A percentile compares a stretch with the other conserved stretches of the same genome.
These are phyloP conservation scores for Hycleus phaleratus DNA, from an alignment of 1,140 invertebrate species.

Conservation along the genomic window DNA sequence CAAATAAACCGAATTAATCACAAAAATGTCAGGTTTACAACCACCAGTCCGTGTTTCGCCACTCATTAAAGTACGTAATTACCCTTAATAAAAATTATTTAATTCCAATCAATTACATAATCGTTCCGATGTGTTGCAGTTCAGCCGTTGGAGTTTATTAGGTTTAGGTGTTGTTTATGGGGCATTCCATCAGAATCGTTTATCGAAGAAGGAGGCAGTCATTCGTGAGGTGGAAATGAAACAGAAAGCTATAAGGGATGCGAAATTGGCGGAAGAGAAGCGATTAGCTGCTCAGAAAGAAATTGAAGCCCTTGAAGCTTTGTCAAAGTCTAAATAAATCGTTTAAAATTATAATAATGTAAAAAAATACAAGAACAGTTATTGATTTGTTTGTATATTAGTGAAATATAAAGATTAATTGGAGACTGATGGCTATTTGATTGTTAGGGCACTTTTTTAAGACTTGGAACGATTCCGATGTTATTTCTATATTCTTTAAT, in stretches of 20 bases:
- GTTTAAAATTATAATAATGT: not conserved
- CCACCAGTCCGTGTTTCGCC: slow-evolving; percentile 64
- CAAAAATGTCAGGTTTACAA: slow-evolving; percentile 46
- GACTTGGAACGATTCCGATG: too few species aligned
- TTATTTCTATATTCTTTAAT: too few species aligned
- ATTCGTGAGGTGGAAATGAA: slow-evolving; percentile 56
- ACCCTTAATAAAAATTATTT: not conserved
- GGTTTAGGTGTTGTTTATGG: slow-evolving; percentile 59
- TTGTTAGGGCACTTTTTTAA: too few species aligned
- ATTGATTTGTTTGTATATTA: slow-evolving; percentile 4
- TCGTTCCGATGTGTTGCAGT: slow-evolving; percentile 43
- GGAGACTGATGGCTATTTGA: too few species aligned
- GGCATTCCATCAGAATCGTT: slow-evolving; percentile 57
- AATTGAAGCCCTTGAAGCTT: slow-evolving; percentile 34
- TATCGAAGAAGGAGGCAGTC: slow-evolving; percentile 57
- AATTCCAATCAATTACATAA: slow-evolving; percentile 19
- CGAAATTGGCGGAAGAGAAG: slow-evolving; percentile 61
- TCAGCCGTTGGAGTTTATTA: slow-evolving; percentile 66
- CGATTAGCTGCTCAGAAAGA: slow-evolving; percentile 44
- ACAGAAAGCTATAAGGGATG: slow-evolving; percentile 59
- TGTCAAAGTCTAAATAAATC: slow-evolving; percentile 19
- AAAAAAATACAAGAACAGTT: too few species aligned
- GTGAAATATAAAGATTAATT: not conserved
- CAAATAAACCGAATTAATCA: not conserved
- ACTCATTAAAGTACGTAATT: slow-evolving; percentile 57